Conservation (phyloP, 2,113 vertebrate genomes). For the Pachypanchax playfairii region DNA sequence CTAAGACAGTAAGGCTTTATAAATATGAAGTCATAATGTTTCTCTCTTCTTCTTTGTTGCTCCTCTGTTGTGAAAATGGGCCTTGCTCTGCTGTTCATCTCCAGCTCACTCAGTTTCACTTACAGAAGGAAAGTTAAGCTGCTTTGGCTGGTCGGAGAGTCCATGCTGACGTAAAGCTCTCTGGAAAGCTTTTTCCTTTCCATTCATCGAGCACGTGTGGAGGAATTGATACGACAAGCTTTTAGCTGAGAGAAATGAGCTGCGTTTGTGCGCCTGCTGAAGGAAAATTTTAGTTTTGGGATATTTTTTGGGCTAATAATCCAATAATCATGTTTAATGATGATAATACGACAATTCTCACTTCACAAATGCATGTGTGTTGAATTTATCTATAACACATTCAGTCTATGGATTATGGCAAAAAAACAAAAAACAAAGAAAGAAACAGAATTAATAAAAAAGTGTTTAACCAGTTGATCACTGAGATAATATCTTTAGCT, state of each 20-base stretch:
- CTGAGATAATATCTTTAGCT: not conserved
- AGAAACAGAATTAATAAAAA: too few species aligned
- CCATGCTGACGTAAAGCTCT: constrained; percentile 61
- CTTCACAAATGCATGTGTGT: too few species aligned
- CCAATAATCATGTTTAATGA: too few species aligned
- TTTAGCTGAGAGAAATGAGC: too few species aligned
- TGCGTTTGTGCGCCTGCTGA: too few species aligned
- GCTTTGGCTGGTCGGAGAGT: constrained; percentile 44
- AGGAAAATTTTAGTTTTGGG: too few species aligned
- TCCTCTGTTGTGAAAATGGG: constrained; percentile 30
- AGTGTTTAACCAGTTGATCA: too few species aligned
- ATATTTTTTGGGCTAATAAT: too few species aligned
- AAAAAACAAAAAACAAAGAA: too few species aligned
- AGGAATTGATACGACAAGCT: too few species aligned
- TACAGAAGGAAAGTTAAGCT: constrained; percentile 42
- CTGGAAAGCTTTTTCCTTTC: constrained; percentile 49
- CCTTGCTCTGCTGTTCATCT: constrained; percentile 35
- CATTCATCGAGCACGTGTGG: constrained; percentile 30
- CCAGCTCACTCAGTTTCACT: constrained; percentile 25
- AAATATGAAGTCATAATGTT: not conserved
- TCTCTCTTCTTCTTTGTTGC: constrained; percentile 33
- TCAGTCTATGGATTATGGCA: constrained; percentile 26
- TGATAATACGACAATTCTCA: too few species aligned
- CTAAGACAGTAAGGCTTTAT: not conserved
- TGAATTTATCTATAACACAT: too few species aligned